Evolutionary conservation across 2,113 vertebrate species (phyloP), one percentile per base, ranked within the genome.

Genomic region (Rousettus leschenaultii): DNA sequence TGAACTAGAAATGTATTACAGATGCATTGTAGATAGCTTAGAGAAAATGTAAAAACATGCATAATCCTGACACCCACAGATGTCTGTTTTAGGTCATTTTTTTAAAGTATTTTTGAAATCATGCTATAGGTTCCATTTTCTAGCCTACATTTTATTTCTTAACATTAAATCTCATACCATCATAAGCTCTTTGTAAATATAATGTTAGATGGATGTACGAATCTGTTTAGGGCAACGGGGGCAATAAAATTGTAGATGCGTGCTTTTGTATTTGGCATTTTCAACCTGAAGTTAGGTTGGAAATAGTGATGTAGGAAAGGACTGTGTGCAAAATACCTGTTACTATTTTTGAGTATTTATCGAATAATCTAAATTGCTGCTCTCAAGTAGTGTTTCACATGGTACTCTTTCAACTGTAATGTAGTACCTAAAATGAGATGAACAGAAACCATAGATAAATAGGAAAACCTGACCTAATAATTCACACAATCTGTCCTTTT

Each of bases 61-160:
- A 40, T 77, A 63, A 61, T 66, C 15, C 57, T 55, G 14, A 9
- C 16, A n/a, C 22, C 63, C 65, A n/a, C 11, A 53, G 45, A 38
- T 85, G 7, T 28, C 28, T 89, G 21, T 89, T 82, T 71, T 63
- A 66, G 66, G 28, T 63, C 65, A 75, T 53, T 71, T 95, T 45
- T 89, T 84, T 7, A 92, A 94, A 92, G 35, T 24, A 74, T 86
- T 95, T 92, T 94, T 94, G 63, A 66, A 68, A 28, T 83, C 51
- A 51, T 51, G 16, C 68, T 77, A 1, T 68, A 74, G 6, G 18
- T 73, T 86, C 3, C 3, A 18, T 90, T 87, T 92, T 83, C 51
- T 51, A 55, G 51, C 33, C 11, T 87, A 2, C 5, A 43, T 95
- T 96, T 90, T 70, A 87, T 95, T 75, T 48, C 43, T 89, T 86